Base-by-base conservation (phyloP, 1,140 invertebrate genomes). In the Diabrotica virgifera region DNA sequence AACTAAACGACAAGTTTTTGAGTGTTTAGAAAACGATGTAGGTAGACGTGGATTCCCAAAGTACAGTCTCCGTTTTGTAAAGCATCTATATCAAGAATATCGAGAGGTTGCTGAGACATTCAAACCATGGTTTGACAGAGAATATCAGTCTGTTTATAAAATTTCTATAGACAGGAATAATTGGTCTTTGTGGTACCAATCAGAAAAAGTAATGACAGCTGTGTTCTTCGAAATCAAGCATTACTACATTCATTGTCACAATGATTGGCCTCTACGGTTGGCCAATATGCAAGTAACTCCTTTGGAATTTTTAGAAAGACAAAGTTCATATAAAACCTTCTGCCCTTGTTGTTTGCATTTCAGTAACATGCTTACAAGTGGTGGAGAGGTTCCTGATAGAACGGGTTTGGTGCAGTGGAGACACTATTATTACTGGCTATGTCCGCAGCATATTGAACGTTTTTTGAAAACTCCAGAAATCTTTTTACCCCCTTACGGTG, bases 401-500 rank as follows among this genome's bases (percentile, higher is more conserved):
- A 79, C 74, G 24, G 84, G 85, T 5, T 63, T 86, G 40, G 74
- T 86, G 5, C 82, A 84, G 63, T 86, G 79, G 64, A 74, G 76
- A 52, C 71, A 79, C 10, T 64, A 75, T 52, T 84, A 82, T 70
- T 86, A 85, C 62, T 87, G 84, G 84, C 72, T 86, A 52, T 87
- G 86, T 69, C 11, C 69, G 2, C 70, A 78, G 13, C 85, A 87
- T 60, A 73, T 80, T 5, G 64, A 78, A 5, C 57, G 71, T 12
- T 85, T 85, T 62, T 13, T 80, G 5, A 70, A 75, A 36, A 59
- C 75, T 66, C 83, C 85, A 3, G 52, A 75, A 2, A 55, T 55
- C 5, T 78, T 80, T 67, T 71, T 85, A 14, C 69, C 73, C 36
- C 64, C 72, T 0, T 62, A 70, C 40, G 76, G 76, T 36, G 69